Percentiles rank a stretch among this genome's conserved stretches.
These are phyloP conservation scores for Centropus unirufus DNA, from an alignment of 2,113 vertebrate genomes.

Conservation along the genomic window DNA sequence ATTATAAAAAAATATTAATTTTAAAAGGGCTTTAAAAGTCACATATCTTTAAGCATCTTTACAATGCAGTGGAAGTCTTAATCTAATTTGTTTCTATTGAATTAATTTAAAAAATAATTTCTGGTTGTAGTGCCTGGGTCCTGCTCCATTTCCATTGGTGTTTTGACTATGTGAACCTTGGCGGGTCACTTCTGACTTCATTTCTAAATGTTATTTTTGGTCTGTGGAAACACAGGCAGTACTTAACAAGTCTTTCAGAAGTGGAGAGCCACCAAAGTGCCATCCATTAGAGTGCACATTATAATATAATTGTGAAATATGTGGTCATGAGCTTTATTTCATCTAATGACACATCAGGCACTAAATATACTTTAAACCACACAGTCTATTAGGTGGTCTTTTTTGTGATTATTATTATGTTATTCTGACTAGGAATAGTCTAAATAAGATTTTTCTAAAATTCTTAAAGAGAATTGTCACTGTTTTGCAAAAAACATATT, in stretches of 20 bases:
- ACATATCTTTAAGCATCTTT: neutral
- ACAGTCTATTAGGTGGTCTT: neutral
- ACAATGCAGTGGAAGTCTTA: neutral
- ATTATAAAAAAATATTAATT: neutral
- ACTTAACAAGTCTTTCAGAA: neutral
- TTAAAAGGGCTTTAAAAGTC: neutral
- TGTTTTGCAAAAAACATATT: neutral
- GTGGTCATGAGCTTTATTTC: neutral
- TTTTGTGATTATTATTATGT: neutral
- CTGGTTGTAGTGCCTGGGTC: neutral
- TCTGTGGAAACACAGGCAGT: neutral
- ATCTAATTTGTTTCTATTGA: neutral
- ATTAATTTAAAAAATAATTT: neutral
- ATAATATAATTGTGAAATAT: neutral
- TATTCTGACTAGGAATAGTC: neutral
- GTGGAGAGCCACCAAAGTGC: neutral
- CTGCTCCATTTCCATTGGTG: neutral
- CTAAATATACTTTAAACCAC: neutral
- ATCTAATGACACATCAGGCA: neutral
- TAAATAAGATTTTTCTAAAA: neutral
- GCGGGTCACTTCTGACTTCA: neutral
- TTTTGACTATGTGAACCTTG: no score
- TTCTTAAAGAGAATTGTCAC: neutral
- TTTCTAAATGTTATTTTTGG: neutral
- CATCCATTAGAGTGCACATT: neutral